Base-by-base conservation (phyloP, 2,797 vertebrate species). In the Betta splendens region DNA sequence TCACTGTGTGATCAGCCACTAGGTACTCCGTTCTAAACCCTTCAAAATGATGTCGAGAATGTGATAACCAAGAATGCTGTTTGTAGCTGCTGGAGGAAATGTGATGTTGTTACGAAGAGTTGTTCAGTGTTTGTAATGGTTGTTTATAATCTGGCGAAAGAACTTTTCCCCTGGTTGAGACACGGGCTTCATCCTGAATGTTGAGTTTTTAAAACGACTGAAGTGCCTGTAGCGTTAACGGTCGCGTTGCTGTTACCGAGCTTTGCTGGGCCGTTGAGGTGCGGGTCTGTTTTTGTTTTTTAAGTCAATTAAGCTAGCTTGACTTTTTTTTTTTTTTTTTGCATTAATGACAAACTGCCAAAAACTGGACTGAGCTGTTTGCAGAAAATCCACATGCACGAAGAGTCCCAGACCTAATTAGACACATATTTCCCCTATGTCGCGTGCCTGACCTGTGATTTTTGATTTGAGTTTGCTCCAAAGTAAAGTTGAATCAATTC, bases 31-130 rank as follows among this genome's bases (percentile, higher is more conserved):
- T 69, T 35, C 21, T 21, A 22, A 37, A 20, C 59, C 59, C 29
- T 18, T 40, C 32, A 7, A 13, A 64, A 33, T 62, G 68, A n/a
- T n/a, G n/a, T n/a, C n/a, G n/a, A n/a, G n/a, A n/a, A n/a, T 62
- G 68, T 46, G 65, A 78, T 21, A 83, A 73, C 84, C 88, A 88
- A 86, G 88, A 85, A 87, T 51, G 20, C 57, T 35, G 54, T 84
- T 70, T 73, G 49, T 68, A 66, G 63, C 47, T 60, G 39, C 29
- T 67, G 37, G 31, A 35, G 25, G 40, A 28, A 47, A 75, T 56
- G 28, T 63, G n/a, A 55, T 44, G 51, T 68, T 54, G 51, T 67
- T 37, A 38, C 78, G 53, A 64, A 66, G 22, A 60, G 44, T 45
- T 36, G 16, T 64, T 26, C 47, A 61, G 60, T 72, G 57, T n/a